Evolutionary conservation across 1,140 invertebrate genomes (phyloP).

Genomic region (Drosophila seguyi): DNA sequence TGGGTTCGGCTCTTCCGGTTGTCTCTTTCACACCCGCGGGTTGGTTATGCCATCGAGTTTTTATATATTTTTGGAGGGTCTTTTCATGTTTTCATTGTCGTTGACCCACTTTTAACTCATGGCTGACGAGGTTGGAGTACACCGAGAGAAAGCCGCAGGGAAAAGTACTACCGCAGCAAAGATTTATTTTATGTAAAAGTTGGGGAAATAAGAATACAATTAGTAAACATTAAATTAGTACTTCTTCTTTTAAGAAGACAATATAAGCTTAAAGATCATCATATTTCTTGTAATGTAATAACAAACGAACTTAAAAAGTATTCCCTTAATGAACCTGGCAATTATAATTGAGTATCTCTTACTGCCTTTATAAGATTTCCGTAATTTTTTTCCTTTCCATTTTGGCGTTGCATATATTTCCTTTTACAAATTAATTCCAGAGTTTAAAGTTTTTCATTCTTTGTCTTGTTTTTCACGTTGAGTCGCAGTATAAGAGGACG

Average conservation of each 20-base stretch:
- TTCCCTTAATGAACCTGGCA: not conserved
- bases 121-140: not conserved
- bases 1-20: constrained; percentile 24
- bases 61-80: constrained; percentile 24
- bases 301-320: not conserved
- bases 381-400: not conserved
- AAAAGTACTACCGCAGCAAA: too few relatives aligned
- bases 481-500: constrained; percentile 10
- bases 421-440: not conserved
- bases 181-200: too few relatives aligned
- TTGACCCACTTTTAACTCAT: constrained; percentile 46
- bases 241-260: not conserved
- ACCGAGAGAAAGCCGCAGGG: constrained; percentile 9
- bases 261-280: too few relatives aligned
- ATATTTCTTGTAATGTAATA: not conserved
- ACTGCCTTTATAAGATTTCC: not conserved
- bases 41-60: constrained; percentile 8
- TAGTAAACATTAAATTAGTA: too few relatives aligned
- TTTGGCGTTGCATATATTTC: too few relatives aligned
- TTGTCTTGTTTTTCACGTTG: constrained; percentile 9
- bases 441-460: not conserved
- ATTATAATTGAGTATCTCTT: not conserved
- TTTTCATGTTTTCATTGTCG: constrained; percentile 33
- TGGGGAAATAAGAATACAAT: not conserved
- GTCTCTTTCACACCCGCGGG: constrained; percentile 36